Conservation (phyloP, 2,888 invertebrate genomes). For the Dicyrtoma fusca region DNA sequence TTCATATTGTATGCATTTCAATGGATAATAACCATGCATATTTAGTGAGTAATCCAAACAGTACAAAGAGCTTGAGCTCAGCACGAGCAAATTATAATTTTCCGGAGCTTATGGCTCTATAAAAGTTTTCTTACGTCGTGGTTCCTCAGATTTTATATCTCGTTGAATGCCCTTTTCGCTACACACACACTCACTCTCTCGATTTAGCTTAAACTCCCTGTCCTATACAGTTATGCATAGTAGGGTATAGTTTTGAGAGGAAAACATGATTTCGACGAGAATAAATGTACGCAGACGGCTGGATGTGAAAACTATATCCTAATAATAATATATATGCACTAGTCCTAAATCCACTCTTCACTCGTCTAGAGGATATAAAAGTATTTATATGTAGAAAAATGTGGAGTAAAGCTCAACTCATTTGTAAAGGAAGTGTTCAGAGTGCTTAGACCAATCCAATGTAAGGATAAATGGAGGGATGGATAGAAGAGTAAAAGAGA, state of each 20-base stretch:
- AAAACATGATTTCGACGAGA: background rate
- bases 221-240: background rate
- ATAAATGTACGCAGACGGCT: background rate
- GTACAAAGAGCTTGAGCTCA: slow-evolving; percentile 5
- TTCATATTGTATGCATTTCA: no score
- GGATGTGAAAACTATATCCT: background rate
- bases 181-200: background rate
- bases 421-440: background rate
- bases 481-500: background rate
- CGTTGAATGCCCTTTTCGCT: slow-evolving; percentile 5
- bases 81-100: slow-evolving; percentile 21
- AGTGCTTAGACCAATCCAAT: background rate
- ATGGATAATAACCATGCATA: no score
- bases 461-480: no score
- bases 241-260: background rate
- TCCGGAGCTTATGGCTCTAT: slow-evolving; percentile 28
- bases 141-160: slow-evolving; percentile 22
- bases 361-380: background rate
- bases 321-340: no score
- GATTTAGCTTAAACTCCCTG: slow-evolving; percentile 1
- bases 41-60: background rate
- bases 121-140: slow-evolving; percentile 34
- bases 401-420: no score
- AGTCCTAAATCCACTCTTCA: no score
- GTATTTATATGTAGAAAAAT: background rate